Base-by-base conservation (phyloP, 2,888 invertebrate species). In the Drosophila recens region DNA sequence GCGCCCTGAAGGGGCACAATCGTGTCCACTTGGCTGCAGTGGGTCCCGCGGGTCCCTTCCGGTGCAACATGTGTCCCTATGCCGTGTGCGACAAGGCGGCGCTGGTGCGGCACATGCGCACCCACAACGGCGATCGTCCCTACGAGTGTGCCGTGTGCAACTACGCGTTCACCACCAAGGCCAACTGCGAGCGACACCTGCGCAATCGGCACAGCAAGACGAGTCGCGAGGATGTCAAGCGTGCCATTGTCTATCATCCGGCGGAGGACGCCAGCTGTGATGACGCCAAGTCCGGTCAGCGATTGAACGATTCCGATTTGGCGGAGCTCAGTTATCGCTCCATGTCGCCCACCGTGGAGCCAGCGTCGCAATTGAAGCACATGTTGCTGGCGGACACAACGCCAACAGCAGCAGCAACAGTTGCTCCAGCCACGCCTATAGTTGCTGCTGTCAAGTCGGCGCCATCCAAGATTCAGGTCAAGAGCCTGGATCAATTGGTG, bases 81-180 rank as follows among this genome's bases (percentile, higher is more conserved):
- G 95, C 96, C 1, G 94, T 96, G 42, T 91, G 92, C 69, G 98
- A 98, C 91, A 98, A 98, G 92, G 97, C 97, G 20, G 97, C 98
- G 3, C 93, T 99, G 54, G 96, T 97, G 9, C 95, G 98, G 20
- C 98, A 98, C 90, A 96, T 98, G 95, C 94, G 98, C 46, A 97
- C 97, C 0, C 98, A 98, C 93, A 98, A 98, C 90, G 98, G 98
- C 0, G 98, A 98, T 87, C 94, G 98, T 11, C 98, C 98, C 0
- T 98, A 97, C 91, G 97, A 98, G 92, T 99, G 98, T 90, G 95
- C 96, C 0, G 94, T 98, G n/a, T 99, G 99, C 92, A 97, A 97
- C 90, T 98, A 97, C 90, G 98, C 98, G 3, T 99, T 99, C 92
- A 98, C 98, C 30, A 98, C 98, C 0, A 98, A 98, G 93, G 98